Percentiles rank a stretch among this genome's conserved stretches.
Evolutionary conservation across 2,113 vertebrate species (phyloP).

Genomic region (Rhynchomys soricoides): DNA sequence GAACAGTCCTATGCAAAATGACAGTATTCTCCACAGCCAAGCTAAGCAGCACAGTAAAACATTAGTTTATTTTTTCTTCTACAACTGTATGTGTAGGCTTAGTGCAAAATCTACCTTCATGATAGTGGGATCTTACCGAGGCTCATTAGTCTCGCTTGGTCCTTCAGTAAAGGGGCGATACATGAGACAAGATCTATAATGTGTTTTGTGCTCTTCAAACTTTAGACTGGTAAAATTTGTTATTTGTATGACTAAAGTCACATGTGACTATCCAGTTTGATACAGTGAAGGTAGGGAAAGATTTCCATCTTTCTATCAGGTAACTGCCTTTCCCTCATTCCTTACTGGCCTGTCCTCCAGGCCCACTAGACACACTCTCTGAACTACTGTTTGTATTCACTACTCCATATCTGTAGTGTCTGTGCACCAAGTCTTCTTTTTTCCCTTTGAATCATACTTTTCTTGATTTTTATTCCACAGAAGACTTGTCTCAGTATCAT

Average conservation of each 20-base stretch:
- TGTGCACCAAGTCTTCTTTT: background rate
- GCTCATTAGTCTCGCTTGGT: background rate
- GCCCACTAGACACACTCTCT: too few species aligned
- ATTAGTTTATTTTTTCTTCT: accelerated
- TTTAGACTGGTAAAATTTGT: background rate
- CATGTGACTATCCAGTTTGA: background rate
- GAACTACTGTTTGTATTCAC: background rate
- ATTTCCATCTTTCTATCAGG: too few species aligned
- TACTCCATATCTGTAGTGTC: background rate
- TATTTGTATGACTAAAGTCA: background rate
- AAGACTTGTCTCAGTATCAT: background rate
- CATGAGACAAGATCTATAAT: background rate
- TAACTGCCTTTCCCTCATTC: background rate
- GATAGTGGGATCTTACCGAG: accelerated
- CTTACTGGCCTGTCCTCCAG: background rate
- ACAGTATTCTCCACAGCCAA: background rate
- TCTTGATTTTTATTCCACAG: background rate
- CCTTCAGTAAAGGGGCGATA: background rate
- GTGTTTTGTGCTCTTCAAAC: background rate
- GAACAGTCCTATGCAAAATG: background rate
- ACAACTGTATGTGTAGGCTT: accelerated
- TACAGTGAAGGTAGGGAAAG: background rate
- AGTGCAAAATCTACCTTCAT: background rate
- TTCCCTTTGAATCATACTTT: slow-evolving; percentile 13
- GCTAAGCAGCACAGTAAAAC: background rate